Evolutionary conservation across 2,797 vertebrate genomes (phyloP).

Genomic region (Sebastes minor): DNA sequence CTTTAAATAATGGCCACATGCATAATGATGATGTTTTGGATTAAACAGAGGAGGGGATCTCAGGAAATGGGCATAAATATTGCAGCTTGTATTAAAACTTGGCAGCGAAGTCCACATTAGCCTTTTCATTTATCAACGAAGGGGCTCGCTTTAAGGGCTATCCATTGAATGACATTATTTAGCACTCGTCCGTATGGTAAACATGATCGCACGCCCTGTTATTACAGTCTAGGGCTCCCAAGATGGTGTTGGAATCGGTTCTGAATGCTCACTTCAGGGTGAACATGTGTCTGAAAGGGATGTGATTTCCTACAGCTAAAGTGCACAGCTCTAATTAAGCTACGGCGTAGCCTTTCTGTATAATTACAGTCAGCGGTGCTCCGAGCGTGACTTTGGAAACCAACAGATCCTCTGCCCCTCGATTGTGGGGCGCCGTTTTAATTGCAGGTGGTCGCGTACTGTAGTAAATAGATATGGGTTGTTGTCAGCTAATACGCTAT

Average conservation of each 20-base stretch:
- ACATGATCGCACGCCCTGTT: not conserved
- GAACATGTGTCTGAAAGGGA: slow-evolving; percentile 23
- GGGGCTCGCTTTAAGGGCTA: not conserved
- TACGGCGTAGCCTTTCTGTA: slow-evolving; percentile 3
- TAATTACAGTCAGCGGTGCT: slow-evolving; percentile 44
- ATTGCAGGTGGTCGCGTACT: slow-evolving; percentile 48
- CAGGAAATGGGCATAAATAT: not conserved
- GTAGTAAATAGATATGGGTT: slow-evolving; percentile 33
- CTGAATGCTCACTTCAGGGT: slow-evolving; percentile 8
- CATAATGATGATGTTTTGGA: slow-evolving; percentile 51
- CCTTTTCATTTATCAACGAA: not conserved
- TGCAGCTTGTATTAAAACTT: not conserved
- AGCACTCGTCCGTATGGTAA: not conserved
- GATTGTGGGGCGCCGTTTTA: slow-evolving; percentile 19
- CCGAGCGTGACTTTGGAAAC: slow-evolving; percentile 4
- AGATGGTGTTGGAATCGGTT: slow-evolving; percentile 3
- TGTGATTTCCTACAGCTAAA: not conserved
- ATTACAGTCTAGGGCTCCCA: slow-evolving; percentile 21
- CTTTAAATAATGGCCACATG: slow-evolving; percentile 51
- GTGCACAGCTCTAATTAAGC: slow-evolving; percentile 53
- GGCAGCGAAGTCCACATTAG: not conserved
- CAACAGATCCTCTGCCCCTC: not conserved
- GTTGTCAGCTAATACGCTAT: slow-evolving; percentile 32
- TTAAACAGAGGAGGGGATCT: slow-evolving; percentile 7
- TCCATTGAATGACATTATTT: not conserved